A percentile compares a stretch with the other conserved stretches of the same genome.
Evolutionary conservation across 2,113 vertebrate genomes (phyloP).

Genomic region (Chionodraco myersi): DNA sequence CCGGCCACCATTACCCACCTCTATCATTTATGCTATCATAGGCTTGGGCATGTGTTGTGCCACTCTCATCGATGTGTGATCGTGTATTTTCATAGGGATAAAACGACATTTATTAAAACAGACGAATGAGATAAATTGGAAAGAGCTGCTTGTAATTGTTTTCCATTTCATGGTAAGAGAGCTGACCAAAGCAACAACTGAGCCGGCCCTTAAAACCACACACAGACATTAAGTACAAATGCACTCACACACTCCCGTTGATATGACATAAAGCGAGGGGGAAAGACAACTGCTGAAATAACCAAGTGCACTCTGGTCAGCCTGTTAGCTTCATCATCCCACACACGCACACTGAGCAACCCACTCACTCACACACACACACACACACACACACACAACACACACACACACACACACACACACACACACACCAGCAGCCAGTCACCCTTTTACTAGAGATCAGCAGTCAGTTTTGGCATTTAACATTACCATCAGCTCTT

Average conservation of each 20-base stretch:
- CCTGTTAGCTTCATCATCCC: constrained; percentile 32
- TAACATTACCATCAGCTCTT: constrained; percentile 74
- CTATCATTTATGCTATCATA: constrained; percentile 68
- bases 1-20: constrained; percentile 70
- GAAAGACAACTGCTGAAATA: constrained; percentile 46
- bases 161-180: constrained; percentile 57
- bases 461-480: constrained; percentile 74
- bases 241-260: neutral
- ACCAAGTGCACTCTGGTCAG: constrained; percentile 37
- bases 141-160: constrained; percentile 65
- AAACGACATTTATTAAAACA: constrained; percentile 63
- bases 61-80: constrained; percentile 13
- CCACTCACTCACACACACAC: constrained; percentile 14
- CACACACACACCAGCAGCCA: neutral
- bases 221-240: constrained; percentile 6
- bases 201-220: constrained; percentile 36
- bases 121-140: constrained; percentile 66
- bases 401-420: constrained; percentile 10
- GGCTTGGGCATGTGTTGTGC: constrained; percentile 15
- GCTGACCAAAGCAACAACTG: constrained; percentile 59
- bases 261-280: constrained; percentile 33
- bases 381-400: constrained; percentile 18
- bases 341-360: constrained; percentile 5
- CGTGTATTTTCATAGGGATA: constrained; percentile 54
- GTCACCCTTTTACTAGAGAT: constrained; percentile 68